Base-by-base conservation (phyloP, 2,888 invertebrate genomes). In the Aricia artaxerxes region DNA sequence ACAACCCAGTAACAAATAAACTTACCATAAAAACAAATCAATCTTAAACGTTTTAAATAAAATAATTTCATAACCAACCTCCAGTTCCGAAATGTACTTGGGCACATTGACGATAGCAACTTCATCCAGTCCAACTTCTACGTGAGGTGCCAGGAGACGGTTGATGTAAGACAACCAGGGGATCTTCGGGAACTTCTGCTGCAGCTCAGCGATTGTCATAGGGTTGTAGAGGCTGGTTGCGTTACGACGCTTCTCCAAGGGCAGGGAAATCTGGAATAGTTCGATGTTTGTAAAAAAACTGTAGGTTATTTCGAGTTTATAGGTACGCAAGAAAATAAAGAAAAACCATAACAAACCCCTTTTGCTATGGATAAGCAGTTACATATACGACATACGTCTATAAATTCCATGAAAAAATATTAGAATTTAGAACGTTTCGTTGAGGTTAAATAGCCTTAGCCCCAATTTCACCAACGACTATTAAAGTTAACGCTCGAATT, bases 141-240 rank as follows among this genome's bases (percentile, higher is more conserved):
- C 93, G 44, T 95, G 95, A 0, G 96, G 95, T 0, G 97, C 96
- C 78, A 99, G 91, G 11, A 99, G 92, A 1, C 95, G 96, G 90
- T 98, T 98, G 87, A 99, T 97, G 88, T 98, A 98, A 81, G 97
- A 96, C 83, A 96, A 88, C 98, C 98, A 98, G 2, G 97, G 97
- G 78, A 97, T 95, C 85, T 95, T 96, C 0, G 97, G 96, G 92
- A 97, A 98, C 84, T 96, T 96, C 73, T 94, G 86, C 86, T 97
- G 96, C 69, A 99, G 90, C 84, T 98, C 96, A 1, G 92, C 90
- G n/a, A 99, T 93, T 0, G 97, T 97, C 96, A 98, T 98, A 7
- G 98, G 97, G 86, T 99, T 98, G 94, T 99, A 99, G n/a, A 99
- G 95, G 83, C 97, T 97, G 5, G 97, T 97, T 7, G 98, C 98